Base-by-base conservation (phyloP, 2,113 vertebrate genomes). In the Pteropus alecto region DNA sequence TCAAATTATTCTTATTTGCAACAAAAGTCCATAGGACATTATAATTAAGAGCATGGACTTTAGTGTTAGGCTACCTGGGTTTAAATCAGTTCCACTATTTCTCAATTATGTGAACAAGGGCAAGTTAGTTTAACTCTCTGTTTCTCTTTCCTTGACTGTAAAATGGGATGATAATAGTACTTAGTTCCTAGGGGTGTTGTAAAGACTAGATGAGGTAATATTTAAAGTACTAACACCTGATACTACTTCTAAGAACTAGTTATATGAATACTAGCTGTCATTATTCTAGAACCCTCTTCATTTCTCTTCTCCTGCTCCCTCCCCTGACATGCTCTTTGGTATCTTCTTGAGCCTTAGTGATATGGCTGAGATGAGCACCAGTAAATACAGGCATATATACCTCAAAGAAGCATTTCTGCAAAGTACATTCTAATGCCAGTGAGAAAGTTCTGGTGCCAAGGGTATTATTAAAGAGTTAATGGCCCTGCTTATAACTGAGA, bases 201-300 rank as follows among this genome's bases (percentile, higher is more conserved):
- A 22, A n/a, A 63, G 35, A 83, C 56, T 35, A 38, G 86, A 30
- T 46, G 15, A 81, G 60, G 33, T 58, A 58, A 70, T 30, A 41
- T 61, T 84, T 88, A 26, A 95, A 94, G 61, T 94, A 1, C 33
- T 87, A 87, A 28, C 48, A 81, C 30, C 58, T 33, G 18, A 16
- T 16, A 76, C 70, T 56, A 56, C 21, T 65, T 82, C 22, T 70
- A 92, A 65, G 26, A 65, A 63, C 43, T 21, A 38, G 16, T 63
- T 70, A 46, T 58, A 22, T 43, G 56, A 68, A 16, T 35, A 92
- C 26, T 46, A 4, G 2, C 19, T 19, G 15, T 41, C 86, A 22
- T 33, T 77, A 41, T 78, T 74, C 38, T 46, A 54, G 81, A 87
- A 58, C 5, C 12, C 13, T 89, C 22, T 92, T 85, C 13, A 28